Base-by-base conservation (phyloP, 35 echinoderm and acorn worm species). In the Anneissia japonica region DNA sequence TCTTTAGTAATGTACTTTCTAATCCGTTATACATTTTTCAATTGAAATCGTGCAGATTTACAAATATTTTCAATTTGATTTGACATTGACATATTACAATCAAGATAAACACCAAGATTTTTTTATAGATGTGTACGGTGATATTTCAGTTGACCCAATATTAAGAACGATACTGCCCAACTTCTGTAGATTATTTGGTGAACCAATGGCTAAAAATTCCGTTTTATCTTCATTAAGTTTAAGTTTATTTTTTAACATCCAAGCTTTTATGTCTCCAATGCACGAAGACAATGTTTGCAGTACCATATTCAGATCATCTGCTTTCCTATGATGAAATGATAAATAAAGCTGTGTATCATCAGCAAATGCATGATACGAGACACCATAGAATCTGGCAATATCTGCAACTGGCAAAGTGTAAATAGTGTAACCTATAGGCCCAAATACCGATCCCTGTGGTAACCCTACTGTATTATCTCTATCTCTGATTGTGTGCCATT, bases 261-360 rank as follows among this genome's bases (percentile, higher is more conserved):
- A 77, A 2, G 11, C 34, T 30, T 21, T 89, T 34, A 89, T 84
- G 35, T 89, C 81, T 38, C 9, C 33, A 11, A 84, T 74, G 77
- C 87, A 84, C 3, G 28, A 26, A 7, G 79, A 84, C 37, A 84
- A 74, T 35, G 37, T 28, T 23, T 38, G 38, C 31, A 89, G 31
- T 84, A 72, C 87, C 76, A 0, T 37, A 43, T 89, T 34, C 31
- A 84, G 51, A 31, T 74, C 38, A 33, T 19, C 19, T 32, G 80
- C 11, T 37, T 84, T 11, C 81, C 84, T 89, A 74, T 79, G 87
- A 34, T 89, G 64, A 84, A 83, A 89, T 76, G 77, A 12, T 14
- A 41, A 14, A 81, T 82, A 34, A 14, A 91, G n/a, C 56, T 91
- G 90, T 74, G 78, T 87, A 74, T 87, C 90, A 87, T 91, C 89